Percentiles rank a stretch among this genome's conserved stretches.
Conservation (phyloP, 1,140 invertebrate species). For the Trichogramma pretiosum region DNA sequence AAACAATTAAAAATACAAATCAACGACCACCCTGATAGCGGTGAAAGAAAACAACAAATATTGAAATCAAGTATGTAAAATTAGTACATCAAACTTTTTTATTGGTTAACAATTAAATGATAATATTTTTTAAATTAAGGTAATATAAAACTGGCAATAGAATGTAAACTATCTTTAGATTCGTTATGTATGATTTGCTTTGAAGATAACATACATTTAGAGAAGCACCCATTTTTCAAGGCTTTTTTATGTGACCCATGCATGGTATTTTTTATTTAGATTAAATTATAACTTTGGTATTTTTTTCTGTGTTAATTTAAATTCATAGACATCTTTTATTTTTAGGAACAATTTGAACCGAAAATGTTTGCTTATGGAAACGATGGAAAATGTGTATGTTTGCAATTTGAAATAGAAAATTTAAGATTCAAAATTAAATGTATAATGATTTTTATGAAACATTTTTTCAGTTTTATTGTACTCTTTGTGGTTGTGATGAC, state of each 20-base stretch:
- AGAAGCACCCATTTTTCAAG: conserved; percentile 33
- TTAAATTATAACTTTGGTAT: not conserved
- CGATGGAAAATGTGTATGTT: conserved; percentile 36
- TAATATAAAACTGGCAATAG: conserved; percentile 2
- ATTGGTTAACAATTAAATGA: not conserved
- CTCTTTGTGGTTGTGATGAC: conserved; percentile 29
- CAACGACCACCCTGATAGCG: conserved; percentile 5
- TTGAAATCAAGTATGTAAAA: conserved; percentile 3
- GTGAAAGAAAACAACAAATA: conserved; percentile 9
- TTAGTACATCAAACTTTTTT: not conserved
- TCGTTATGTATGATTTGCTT: conserved; percentile 33
- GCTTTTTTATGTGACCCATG: conserved; percentile 31
- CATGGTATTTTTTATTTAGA: conserved; percentile 24
- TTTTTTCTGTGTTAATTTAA: too few species aligned
- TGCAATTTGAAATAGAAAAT: conserved; percentile 4
- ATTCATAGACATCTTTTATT: too few species aligned
- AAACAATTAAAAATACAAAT: conserved; percentile 14
- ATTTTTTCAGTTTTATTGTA: conserved; percentile 32
- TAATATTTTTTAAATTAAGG: conserved; percentile 4
- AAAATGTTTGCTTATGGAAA: conserved; percentile 34
- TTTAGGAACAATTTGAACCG: conserved; percentile 31
- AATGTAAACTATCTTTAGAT: conserved; percentile 12
- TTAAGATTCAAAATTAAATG: too few species aligned
- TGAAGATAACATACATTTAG: conserved; percentile 5
- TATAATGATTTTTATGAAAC: too few species aligned